phyloP scores from a whole-genome alignment of 2,113 vertebrate species.

The Felis chaus region DNA sequence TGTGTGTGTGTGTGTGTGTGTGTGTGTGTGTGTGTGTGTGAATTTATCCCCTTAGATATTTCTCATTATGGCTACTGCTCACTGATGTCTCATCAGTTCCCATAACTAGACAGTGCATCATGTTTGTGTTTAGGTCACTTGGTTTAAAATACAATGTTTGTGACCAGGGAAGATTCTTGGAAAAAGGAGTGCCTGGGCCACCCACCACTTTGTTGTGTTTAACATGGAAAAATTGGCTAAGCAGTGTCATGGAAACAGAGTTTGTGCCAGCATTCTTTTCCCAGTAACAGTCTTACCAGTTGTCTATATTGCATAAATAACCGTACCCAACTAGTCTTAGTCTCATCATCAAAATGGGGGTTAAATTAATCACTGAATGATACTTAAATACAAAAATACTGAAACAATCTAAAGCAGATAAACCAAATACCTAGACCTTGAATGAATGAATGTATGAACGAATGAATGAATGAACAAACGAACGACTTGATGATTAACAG shows the following conservation, averaged over 20 bases:
- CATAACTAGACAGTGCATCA: background rate
- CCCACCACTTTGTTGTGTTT: conserved; percentile 34
- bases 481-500: background rate
- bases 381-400: background rate
- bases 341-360: background rate
- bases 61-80: background rate
- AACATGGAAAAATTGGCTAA: background rate
- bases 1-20: background rate
- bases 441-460: background rate
- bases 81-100: background rate
- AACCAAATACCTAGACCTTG: background rate
- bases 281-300: background rate
- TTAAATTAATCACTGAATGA: background rate
- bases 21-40: background rate
- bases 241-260: background rate
- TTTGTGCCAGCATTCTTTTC: background rate
- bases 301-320: background rate
- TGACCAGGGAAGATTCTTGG: background rate
- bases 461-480: background rate
- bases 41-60: background rate
- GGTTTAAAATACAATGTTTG: background rate
- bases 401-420: background rate
- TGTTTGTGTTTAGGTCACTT: background rate
- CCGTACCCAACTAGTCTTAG: background rate
- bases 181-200: conserved; percentile 7